Evolutionary conservation across 1,140 invertebrate genomes (phyloP), one percentile per base, ranked within the genome.

Genomic region (Drosophila willistoni): DNA sequence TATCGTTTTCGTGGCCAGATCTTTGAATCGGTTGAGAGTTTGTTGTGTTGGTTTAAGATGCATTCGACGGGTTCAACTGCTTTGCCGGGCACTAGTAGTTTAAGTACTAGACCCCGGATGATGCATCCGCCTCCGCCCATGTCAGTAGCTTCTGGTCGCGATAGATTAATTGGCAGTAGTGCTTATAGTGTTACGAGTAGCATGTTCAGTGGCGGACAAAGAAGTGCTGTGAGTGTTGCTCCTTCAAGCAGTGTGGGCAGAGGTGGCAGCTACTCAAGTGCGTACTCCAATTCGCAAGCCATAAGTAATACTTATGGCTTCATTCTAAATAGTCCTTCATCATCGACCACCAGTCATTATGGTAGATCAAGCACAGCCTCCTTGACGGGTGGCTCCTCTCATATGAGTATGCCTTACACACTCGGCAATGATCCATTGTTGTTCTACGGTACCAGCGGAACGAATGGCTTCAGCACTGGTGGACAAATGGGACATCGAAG

Each of bases 1-100:
- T 98, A 98, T 86, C 94, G 96, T 57, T 99, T 98, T 92, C 93
- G 99, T 34, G 94, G 96, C 62, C 96, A 98, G 90, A 95, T 96
- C 81, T 99, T 99, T 92, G 95, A 96, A 64, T 96, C 96, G 1
- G 93, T 99, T 0, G 95, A 95, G 64, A 94, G 95, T 1, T 90
- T 99, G 7, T 95, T 99, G 75, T 95, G 96, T 61, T 99, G 98
- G 98, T 99, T 99, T 92, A 99, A 99, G 91, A 97, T 98, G 92
- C 98, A 99, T 91, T 99, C 98, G 93, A 93, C 97, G 59, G 98
- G 99, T 87, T 96, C 97, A 0, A 94, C 97, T 57, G 97, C 97
- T 10, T 97, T 97, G 13, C 97, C 97, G 0, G 94, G 41, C n/a
- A 51, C 19, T 3, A 51, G 44, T 22, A 51, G n/a, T n/a, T 6